Conservation (phyloP, 2,888 invertebrate genomes). For the Lordiphosa andalusiaca region DNA sequence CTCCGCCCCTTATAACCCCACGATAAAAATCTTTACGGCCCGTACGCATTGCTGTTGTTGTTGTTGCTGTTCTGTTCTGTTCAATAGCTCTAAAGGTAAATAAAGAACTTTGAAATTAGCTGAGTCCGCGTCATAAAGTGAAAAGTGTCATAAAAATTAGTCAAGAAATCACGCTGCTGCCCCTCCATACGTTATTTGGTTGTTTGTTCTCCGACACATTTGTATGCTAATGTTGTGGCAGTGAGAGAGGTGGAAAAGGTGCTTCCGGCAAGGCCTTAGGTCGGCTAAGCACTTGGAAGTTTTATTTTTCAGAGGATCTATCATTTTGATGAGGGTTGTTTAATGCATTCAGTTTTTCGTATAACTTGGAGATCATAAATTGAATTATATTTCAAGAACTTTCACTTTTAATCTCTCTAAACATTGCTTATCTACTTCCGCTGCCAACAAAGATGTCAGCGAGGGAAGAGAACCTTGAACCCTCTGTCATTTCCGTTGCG, state of each 20-base stretch:
- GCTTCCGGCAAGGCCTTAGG: constrained; percentile 54
- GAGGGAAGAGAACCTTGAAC: constrained; percentile 41
- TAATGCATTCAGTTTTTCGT: constrained; percentile 50
- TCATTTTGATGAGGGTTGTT: constrained; percentile 70
- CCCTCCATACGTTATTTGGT: constrained; percentile 46
- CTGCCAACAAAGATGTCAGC: constrained; percentile 62
- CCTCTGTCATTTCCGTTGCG: constrained; percentile 60
- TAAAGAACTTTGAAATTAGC: constrained; percentile 46
- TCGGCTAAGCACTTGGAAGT: constrained; percentile 55
- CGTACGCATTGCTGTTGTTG: constrained; percentile 16
- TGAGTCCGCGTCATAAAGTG: constrained; percentile 54
- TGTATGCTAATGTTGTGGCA: constrained; percentile 68
- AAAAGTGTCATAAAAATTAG: constrained; percentile 76
- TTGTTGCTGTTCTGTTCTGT: constrained; percentile 28
- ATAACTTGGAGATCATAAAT: constrained; percentile 50
- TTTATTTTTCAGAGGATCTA: constrained; percentile 44
- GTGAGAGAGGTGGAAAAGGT: constrained; percentile 16
- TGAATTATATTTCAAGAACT: constrained; percentile 34
- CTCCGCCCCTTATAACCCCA: neutral
- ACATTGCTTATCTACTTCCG: constrained; percentile 35
- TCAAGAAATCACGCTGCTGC: constrained; percentile 66
- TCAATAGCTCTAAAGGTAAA: constrained; percentile 43
- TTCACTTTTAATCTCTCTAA: constrained; percentile 2
- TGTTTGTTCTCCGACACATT: constrained; percentile 73
- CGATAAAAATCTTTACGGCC: constrained; percentile 61